Conservation (phyloP, 2,888 invertebrate genomes). For the Melikaiella ostensackeni region DNA sequence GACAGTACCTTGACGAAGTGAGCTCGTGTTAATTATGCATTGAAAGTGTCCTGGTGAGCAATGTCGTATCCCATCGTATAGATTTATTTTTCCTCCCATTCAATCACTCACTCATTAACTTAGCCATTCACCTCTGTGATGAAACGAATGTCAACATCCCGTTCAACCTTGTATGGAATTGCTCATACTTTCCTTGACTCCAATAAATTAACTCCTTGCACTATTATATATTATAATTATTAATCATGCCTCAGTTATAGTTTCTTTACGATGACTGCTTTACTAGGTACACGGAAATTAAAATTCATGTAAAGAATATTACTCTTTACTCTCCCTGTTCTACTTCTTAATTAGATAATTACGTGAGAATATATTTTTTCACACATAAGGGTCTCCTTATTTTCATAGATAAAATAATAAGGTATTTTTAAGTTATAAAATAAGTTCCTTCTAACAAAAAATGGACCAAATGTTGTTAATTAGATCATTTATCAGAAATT, state of each 20-base stretch:
- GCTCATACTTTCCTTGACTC: conserved; percentile 33
- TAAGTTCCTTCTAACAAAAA: too few species aligned
- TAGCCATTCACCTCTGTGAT: neutral
- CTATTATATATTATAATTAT: neutral
- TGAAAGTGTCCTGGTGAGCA: neutral
- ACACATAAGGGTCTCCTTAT: neutral
- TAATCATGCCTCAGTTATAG: neutral
- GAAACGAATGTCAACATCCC: conserved; percentile 19
- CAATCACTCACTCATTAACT: neutral
- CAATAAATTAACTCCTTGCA: conserved; percentile 13
- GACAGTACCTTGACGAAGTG: neutral
- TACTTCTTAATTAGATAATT: neutral
- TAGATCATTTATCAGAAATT: too few species aligned
- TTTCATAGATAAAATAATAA: neutral
- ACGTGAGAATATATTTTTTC: neutral
- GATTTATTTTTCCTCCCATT: neutral
- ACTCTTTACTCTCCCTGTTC: conserved; percentile 10
- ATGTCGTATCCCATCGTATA: neutral
- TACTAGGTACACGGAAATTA: neutral
- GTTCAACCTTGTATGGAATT: neutral
- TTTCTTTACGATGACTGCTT: neutral
- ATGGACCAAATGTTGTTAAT: too few species aligned
- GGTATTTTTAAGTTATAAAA: too few species aligned
- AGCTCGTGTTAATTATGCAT: neutral
- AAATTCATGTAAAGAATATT: neutral